Evolutionary conservation across 2,888 invertebrate species (phyloP).

Genomic region (Hemistola chrysoprasaria): DNA sequence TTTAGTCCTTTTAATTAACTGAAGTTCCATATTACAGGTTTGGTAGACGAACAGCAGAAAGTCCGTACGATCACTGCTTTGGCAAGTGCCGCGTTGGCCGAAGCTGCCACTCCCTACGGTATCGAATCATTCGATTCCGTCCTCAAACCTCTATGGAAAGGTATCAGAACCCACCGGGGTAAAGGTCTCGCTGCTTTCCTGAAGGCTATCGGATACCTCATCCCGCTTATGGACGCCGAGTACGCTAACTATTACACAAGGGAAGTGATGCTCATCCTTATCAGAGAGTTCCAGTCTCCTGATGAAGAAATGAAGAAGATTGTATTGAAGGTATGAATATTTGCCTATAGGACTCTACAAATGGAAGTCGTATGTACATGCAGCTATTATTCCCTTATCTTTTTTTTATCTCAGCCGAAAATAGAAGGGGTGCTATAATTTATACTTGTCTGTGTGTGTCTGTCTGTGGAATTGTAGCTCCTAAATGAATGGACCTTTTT

Average conservation of each 20-base stretch:
- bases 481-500: too few species aligned
- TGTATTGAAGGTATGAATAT: constrained; percentile 91
- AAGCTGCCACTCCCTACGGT: constrained; percentile 99
- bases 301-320: constrained; percentile 99
- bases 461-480: too few species aligned
- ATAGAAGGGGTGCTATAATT: too few species aligned
- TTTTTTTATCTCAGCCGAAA: too few species aligned
- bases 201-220: constrained; percentile 99
- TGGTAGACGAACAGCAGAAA: constrained; percentile 99
- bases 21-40: constrained; percentile 67
- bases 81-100: constrained; percentile 98
- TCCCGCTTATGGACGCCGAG: constrained; percentile 99
- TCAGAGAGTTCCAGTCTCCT: constrained; percentile 99
- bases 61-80: constrained; percentile 99
- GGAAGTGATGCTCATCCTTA: constrained; percentile 98
- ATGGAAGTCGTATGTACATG: too few species aligned
- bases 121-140: constrained; percentile 99
- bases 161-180: constrained; percentile 94
- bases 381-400: too few species aligned
- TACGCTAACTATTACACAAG: constrained; percentile 99
- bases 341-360: too few species aligned
- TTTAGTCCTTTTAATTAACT: too few species aligned
- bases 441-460: too few species aligned
- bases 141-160: constrained; percentile 99
- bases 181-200: constrained; percentile 99